Percentiles rank a stretch among this genome's conserved stretches.
Evolutionary conservation across 2,113 vertebrate species (phyloP).

Genomic region (Ochotona princeps): DNA sequence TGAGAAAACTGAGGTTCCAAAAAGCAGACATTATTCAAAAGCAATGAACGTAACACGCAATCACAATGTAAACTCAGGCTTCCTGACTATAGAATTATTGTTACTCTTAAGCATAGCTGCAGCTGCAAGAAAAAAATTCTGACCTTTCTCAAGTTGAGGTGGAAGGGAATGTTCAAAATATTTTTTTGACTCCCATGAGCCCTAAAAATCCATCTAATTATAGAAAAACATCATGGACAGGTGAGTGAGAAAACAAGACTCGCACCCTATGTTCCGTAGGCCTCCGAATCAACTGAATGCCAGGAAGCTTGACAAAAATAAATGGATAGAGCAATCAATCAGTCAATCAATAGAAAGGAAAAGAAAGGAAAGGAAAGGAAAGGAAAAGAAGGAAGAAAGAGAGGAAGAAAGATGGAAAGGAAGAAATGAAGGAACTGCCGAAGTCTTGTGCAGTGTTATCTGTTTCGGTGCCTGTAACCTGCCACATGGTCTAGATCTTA

Average conservation of each 20-base stretch:
- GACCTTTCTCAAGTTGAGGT: constrained; percentile 21
- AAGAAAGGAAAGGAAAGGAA: too few relatives aligned
- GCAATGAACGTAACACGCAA: background rate
- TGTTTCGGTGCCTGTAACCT: background rate
- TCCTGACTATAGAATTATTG: constrained; percentile 20
- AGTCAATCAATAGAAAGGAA: too few relatives aligned
- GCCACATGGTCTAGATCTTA: background rate
- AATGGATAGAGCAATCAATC: too few relatives aligned
- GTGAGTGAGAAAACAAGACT: background rate
- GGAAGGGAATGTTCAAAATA: background rate
- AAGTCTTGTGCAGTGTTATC: background rate
- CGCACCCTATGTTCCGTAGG: background rate
- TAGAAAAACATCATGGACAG: constrained; percentile 19
- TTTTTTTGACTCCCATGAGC: background rate
- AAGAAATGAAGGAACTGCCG: background rate
- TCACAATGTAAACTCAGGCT: background rate
- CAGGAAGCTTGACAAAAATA: constrained; percentile 10
- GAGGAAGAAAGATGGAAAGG: background rate
- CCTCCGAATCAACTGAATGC: constrained; percentile 21
- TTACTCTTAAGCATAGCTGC: background rate
- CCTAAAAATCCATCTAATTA: background rate
- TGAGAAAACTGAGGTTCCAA: background rate
- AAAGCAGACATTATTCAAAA: constrained; percentile 16
- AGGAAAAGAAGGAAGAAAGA: too few relatives aligned
- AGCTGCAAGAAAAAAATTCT: background rate